Evolutionary conservation across 1,140 invertebrate genomes (phyloP), one percentile per base, ranked within the genome.

Genomic region (Zaprionus africanus): DNA sequence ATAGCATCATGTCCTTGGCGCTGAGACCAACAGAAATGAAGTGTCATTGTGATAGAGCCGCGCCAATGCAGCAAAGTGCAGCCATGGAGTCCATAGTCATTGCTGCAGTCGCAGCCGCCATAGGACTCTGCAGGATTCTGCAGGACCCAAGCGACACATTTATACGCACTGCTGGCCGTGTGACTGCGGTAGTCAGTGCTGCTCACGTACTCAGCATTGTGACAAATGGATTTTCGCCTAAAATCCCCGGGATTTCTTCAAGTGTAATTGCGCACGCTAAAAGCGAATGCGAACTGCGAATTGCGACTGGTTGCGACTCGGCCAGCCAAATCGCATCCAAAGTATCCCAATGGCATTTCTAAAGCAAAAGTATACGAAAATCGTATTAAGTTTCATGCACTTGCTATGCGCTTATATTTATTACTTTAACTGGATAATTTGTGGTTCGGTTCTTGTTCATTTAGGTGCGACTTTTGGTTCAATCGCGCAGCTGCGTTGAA

Each of bases 201-300:
- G 74, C 79, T 90, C 85, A 90, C 85, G 85, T 90, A 90, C 82
- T 90, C 79, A 67, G 82, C 78, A 90, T 90, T 90, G 85, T 90
- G 85, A 90, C 85, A 90, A 90, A 90, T 90, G 85, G 85, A 90
- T 90, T 90, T 90, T 90, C 81, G 76, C 86, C 81, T 77, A 81
- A 77, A 90, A 90, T 90, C 85, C 85, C 76, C 79, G 72, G 86
- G 85, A 90, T 90, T 90, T 90, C 85, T 90, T 90, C 81, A 90
- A 90, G 85, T 90, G 85, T 90, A 90, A 90, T 90, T 90, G 85
- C 79, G 81, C 79, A 79, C 81, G 85, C 76, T 90, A 82, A 88
- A 85, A 90, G 82, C 76, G 76, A 90, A 88, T 81, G 73, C 79
- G 82, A 76, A 82, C 78, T 81, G 62, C 64, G 70, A 74, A 77